phyloP scores from a whole-genome alignment of 2,797 vertebrate genomes.

The Sebastes kiyomatsui region DNA sequence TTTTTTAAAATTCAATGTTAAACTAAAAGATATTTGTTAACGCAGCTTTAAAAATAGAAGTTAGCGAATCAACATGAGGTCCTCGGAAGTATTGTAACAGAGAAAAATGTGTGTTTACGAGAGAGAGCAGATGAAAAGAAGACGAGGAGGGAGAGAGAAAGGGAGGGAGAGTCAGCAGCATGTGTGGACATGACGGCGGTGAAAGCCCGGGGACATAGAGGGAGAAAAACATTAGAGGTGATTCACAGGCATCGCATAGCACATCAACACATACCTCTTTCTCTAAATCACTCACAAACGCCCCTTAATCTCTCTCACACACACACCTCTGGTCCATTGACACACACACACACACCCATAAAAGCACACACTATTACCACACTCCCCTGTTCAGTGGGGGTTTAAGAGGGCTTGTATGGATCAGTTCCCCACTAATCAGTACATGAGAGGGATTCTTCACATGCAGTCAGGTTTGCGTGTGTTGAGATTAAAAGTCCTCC shows the following conservation, averaged over 20 bases:
- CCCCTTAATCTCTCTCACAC: conserved; percentile 61
- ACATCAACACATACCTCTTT: conserved; percentile 78
- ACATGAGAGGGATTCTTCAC: conserved; percentile 65
- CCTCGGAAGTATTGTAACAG: conserved; percentile 26
- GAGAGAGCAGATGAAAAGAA: conserved; percentile 49
- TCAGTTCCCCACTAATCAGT: conserved; percentile 59
- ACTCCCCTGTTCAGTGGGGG: conserved; percentile 16
- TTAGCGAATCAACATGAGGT: not conserved
- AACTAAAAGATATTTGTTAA: not conserved
- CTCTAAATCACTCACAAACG: conserved; percentile 67
- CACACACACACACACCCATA: conserved; percentile 2
- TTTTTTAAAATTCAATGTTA: not conserved
- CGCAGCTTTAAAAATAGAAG: not conserved
- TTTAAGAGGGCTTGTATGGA: conserved; percentile 59
- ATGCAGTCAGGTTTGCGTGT: conserved; percentile 37
- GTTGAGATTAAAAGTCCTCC: conserved; percentile 42
- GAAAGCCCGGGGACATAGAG: conserved; percentile 69
- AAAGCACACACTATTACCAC: conserved; percentile 13
- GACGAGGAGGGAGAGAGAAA: conserved; percentile 9
- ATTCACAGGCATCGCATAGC: conserved; percentile 75
- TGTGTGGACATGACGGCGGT: conserved; percentile 73
- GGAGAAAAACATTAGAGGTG: conserved; percentile 82
- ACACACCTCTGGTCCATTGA: conserved; percentile 36
- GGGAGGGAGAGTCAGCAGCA: conserved; percentile 46
- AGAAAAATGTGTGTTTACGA: conserved; percentile 44